Base-by-base conservation (phyloP, 2,797 vertebrate genomes). In the Salarias fasciatus region DNA sequence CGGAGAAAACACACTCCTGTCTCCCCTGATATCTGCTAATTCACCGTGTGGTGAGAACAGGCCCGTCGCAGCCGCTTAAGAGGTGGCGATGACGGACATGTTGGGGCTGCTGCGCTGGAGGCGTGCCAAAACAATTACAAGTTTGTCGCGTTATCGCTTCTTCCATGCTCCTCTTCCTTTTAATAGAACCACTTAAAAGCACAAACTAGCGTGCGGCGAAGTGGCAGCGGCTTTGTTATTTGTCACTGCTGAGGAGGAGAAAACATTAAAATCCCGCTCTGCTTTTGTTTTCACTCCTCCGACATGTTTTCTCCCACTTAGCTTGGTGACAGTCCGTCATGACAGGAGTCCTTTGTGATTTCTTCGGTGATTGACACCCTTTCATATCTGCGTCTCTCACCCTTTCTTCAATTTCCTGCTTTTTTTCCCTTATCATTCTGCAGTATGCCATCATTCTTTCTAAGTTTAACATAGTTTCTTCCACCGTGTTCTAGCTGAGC, bases 261-360 rank as follows among this genome's bases (percentile, higher is more conserved):
- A 55, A 63, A 29, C 35, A 33, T 53, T 43, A 1, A 63, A 60
- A 40, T 63, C 46, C 11, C 14, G 5, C 40, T n/a, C 43, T 13
- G 38, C 67, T 77, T 77, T 80, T 71, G 52, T 78, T 80, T 15
- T 53, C 56, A 56, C 69, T 75, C 83, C 76, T 43, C 70, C 72
- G 33, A 30, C 68, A 12, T 63, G 63, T 73, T 76, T 73, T 58
- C 71, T 69, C 49, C 72, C 72, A 50, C 68, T 70, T 53, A 13
- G 50, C 51, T 55, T 41, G 44, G 53, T 66, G 73, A 68, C 81
- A 73, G 6, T 29, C 45, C 66, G 67, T 65, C 13, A 33, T 68
- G 72, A 76, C 57, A 44, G 49, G 15, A 31, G 0, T 56, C 53
- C 28, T 70, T 80, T 86, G 69, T 83, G 50, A 62, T 51, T 58